Conservation (phyloP, 1,140 invertebrate species). For the Drosophila bocqueti region DNA sequence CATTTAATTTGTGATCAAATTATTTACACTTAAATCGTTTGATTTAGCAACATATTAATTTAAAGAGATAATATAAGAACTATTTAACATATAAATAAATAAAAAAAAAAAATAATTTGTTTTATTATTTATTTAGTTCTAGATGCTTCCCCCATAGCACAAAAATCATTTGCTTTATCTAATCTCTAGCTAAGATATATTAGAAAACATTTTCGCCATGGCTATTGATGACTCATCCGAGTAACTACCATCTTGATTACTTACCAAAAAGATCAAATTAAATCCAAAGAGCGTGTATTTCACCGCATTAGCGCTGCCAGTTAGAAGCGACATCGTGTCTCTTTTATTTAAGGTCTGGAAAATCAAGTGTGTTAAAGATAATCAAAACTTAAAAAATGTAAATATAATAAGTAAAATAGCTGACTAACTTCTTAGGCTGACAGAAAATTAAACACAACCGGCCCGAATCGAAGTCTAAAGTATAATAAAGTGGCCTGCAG, state of each 20-base stretch:
- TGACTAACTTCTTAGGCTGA: conserved; percentile 7
- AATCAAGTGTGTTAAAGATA: background rate
- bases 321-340: conserved; percentile 77
- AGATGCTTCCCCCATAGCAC: conserved; percentile 9
- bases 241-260: conserved; percentile 55
- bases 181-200: background rate
- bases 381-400: background rate
- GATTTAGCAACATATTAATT: background rate
- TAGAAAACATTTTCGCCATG: background rate
- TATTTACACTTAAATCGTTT: background rate
- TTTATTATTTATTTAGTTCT: too few species aligned
- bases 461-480: conserved; percentile 38
- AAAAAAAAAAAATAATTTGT: too few species aligned
- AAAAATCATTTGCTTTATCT: conserved; percentile 4
- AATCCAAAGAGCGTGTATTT: conserved; percentile 89
- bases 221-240: conserved; percentile 31
- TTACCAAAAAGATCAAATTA: conserved; percentile 90
- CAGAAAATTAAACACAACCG: conserved; percentile 44
- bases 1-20: background rate
- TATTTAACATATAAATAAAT: too few species aligned
- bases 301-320: conserved; percentile 86
- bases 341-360: conserved; percentile 11
- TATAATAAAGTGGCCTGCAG: conserved; percentile 39
- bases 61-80: background rate
- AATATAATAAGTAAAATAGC: background rate